These are phyloP conservation scores for Corydoras maculifer DNA, from an alignment of 2,113 vertebrate genomes.

Conservation along the genomic window DNA sequence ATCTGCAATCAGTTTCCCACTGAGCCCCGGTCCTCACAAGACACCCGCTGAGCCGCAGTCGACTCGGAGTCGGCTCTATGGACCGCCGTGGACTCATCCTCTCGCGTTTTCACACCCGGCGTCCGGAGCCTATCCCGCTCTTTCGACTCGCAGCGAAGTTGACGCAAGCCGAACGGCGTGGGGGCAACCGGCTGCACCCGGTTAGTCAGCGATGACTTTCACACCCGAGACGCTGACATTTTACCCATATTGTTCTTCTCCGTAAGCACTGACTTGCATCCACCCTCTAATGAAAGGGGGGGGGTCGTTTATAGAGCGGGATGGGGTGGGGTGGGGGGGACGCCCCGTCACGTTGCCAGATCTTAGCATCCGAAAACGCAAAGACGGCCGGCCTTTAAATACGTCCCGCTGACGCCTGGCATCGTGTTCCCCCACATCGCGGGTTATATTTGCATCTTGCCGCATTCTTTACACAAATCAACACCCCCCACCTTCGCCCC, in stretches of 20 bases:
- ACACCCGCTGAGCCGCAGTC: no score
- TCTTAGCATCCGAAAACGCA: not conserved
- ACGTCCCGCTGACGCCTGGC: conserved; percentile 59
- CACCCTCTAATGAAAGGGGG: conserved; percentile 25
- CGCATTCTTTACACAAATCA: conserved; percentile 58
- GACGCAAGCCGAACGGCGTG: not conserved
- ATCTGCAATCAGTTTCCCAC: no score
- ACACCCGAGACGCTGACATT: conserved; percentile 44
- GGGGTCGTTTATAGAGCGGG: conserved; percentile 19
- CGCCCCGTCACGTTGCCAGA: not conserved
- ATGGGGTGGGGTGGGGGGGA: not conserved
- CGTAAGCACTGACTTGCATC: conserved; percentile 36
- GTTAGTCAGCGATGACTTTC: conserved; percentile 41
- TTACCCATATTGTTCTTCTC: conserved; percentile 41
- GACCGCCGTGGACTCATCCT: no score
- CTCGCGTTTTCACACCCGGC: no score
- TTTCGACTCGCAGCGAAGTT: not conserved
- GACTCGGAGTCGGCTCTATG: no score
- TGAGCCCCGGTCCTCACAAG: no score
- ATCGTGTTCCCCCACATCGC: conserved; percentile 60
- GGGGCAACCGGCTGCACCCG: not conserved
- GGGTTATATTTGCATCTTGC: conserved; percentile 63
- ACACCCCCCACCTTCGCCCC: conserved; percentile 29
- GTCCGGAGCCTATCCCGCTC: no score
- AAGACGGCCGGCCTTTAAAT: conserved; percentile 52